These are phyloP conservation scores for Sula dactylatra DNA, from an alignment of 2,113 vertebrate species.

Conservation along the genomic window DNA sequence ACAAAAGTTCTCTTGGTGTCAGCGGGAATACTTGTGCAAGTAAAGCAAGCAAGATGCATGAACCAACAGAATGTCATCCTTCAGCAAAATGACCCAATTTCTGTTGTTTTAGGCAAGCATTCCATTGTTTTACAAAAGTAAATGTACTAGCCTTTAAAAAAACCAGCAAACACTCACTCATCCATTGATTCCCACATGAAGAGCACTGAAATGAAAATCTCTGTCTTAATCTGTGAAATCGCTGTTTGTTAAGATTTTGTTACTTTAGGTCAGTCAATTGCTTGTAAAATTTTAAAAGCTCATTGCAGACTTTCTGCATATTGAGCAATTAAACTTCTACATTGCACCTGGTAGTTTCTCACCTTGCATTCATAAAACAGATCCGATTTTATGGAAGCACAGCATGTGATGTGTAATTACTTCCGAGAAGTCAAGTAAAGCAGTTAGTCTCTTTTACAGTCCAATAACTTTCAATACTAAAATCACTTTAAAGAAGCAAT, in stretches of 20 bases:
- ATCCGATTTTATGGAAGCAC: not conserved
- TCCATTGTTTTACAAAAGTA: not conserved
- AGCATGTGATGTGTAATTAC: slow-evolving; percentile 23
- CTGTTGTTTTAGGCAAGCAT: not conserved
- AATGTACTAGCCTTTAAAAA: not conserved
- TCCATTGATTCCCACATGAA: not conserved
- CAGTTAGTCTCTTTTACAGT: slow-evolving; percentile 39
- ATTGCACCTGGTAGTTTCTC: not conserved
- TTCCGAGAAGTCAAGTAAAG: not conserved
- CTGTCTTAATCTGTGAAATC: not conserved
- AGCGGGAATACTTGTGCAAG: not conserved
- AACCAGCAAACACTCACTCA: no score
- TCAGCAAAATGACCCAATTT: not conserved
- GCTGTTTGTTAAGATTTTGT: not conserved
- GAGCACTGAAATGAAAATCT: not conserved
- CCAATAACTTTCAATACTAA: slow-evolving; percentile 42
- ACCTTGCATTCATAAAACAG: not conserved
- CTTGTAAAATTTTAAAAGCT: not conserved
- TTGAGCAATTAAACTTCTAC: not conserved
- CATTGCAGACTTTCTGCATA: not conserved
- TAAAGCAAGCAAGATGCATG: not conserved
- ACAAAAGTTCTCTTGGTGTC: not conserved
- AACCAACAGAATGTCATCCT: not conserved
- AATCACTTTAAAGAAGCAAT: slow-evolving; percentile 26
- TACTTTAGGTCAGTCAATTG: not conserved